Percentiles rank a stretch among this genome's conserved stretches.
These are phyloP conservation scores for Cephus cinctus DNA, from an alignment of 1,140 invertebrate species.

Conservation along the genomic window DNA sequence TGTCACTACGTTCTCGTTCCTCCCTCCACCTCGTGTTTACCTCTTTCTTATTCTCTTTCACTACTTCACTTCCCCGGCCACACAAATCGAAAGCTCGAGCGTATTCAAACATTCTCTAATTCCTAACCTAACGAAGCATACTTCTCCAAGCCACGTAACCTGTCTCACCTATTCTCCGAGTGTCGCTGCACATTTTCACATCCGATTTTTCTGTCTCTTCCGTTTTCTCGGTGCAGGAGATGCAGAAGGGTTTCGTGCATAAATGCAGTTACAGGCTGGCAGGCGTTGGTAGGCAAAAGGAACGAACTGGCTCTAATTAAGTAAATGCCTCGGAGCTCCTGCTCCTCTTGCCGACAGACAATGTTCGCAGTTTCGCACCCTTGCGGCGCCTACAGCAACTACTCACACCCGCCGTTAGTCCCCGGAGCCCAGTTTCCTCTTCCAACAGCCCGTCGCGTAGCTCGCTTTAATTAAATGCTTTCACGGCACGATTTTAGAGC, in stretches of 20 bases:
- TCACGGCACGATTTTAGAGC: slow-evolving; percentile 23
- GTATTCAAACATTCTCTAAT: too few species aligned
- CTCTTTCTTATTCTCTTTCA: slow-evolving; percentile 7
- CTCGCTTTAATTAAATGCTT: slow-evolving; percentile 26
- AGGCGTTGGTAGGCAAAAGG: background rate
- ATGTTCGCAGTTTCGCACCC: slow-evolving; percentile 36
- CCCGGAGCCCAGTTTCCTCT: slow-evolving; percentile 23
- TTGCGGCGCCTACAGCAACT: slow-evolving; percentile 23
- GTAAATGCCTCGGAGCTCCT: slow-evolving; percentile 35
- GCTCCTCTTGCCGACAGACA: too few species aligned
- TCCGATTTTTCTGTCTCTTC: background rate
- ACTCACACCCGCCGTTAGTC: slow-evolving; percentile 15
- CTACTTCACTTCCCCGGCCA: background rate
- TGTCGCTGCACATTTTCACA: too few species aligned
- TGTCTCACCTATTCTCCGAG: too few species aligned
- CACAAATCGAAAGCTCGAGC: too few species aligned
- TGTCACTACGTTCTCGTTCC: slow-evolving; percentile 17
- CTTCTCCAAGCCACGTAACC: too few species aligned
- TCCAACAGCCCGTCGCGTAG: slow-evolving; percentile 14
- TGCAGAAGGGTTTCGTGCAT: too few species aligned
- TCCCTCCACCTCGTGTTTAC: slow-evolving; percentile 22
- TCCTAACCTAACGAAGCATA: too few species aligned
- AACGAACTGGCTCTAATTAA: slow-evolving; percentile 32
- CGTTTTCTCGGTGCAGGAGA: too few species aligned
- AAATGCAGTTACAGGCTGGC: too few species aligned